A percentile compares a stretch with the other conserved stretches of the same genome.
phyloP scores from a whole-genome alignment of 2,888 invertebrate genomes.

The Conomelus anceps region DNA sequence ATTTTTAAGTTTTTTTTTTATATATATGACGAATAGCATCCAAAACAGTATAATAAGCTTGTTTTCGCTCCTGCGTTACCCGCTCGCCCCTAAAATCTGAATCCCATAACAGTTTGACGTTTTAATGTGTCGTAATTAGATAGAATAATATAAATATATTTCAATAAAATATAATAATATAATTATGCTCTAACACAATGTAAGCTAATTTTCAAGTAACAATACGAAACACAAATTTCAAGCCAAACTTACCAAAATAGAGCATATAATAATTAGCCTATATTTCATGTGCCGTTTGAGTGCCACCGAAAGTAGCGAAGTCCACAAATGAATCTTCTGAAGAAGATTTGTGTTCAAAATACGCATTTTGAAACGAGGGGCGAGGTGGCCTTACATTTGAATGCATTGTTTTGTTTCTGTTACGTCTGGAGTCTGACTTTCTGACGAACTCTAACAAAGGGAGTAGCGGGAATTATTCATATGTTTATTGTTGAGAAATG shows the following conservation, averaged over 20 bases:
- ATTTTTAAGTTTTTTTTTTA: too few species aligned
- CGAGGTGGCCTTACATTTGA: neutral
- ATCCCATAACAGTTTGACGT: too few species aligned
- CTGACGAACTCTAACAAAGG: neutral
- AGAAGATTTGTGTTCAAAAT: neutral
- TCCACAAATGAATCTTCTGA: neutral
- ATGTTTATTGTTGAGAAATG: neutral
- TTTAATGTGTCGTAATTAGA: too few species aligned
- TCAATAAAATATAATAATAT: too few species aligned
- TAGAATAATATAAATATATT: too few species aligned
- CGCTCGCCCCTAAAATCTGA: too few species aligned
- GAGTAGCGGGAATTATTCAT: neutral
- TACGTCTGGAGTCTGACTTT: neutral
- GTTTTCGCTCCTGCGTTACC: too few species aligned
- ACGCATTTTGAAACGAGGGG: neutral
- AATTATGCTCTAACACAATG: too few species aligned
- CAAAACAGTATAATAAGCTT: too few species aligned
- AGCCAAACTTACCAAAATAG: neutral
- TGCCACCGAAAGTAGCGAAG: too few species aligned
- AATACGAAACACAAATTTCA: neutral
- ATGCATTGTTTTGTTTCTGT: neutral
- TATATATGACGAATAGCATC: too few species aligned
- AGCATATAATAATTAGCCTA: neutral
- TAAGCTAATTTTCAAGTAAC: too few species aligned
- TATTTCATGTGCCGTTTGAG: neutral